A percentile compares a stretch with the other conserved stretches of the same genome.
Conservation (phyloP, 2,888 invertebrate genomes). For the Scaptomyza reducta region DNA sequence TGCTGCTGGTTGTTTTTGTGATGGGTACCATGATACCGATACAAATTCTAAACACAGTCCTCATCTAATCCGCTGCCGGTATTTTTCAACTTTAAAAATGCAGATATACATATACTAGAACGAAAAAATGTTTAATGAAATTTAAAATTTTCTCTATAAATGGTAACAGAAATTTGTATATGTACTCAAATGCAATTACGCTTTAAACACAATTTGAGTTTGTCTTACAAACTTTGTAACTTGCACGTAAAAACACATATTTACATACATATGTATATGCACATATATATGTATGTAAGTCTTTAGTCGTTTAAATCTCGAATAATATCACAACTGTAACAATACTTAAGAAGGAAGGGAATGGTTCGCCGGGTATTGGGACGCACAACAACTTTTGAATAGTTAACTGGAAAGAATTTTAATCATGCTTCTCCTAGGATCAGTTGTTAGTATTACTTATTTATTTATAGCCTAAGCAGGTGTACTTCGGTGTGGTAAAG, state of each 20-base stretch:
- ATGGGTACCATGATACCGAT: slow-evolving; percentile 42
- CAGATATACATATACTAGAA: not conserved
- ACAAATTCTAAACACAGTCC: slow-evolving; percentile 35
- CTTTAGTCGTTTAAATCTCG: slow-evolving; percentile 52
- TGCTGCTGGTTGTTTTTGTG: slow-evolving; percentile 44
- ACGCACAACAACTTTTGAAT: not conserved
- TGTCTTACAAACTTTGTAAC: not conserved
- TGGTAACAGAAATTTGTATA: slow-evolving; percentile 4
- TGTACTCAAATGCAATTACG: slow-evolving; percentile 21
- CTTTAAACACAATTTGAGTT: not conserved
- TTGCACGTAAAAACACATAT: not conserved
- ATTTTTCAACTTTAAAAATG: slow-evolving; percentile 42
- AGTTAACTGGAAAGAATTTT: not conserved
- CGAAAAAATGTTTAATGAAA: not conserved
- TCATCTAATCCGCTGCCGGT: slow-evolving; percentile 54
- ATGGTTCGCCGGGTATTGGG: not conserved
- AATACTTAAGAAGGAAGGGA: slow-evolving; percentile 12
- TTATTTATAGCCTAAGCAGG: not conserved
- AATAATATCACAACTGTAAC: slow-evolving; percentile 42
- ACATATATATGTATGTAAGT: not conserved
- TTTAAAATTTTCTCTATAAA: not conserved
- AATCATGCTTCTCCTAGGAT: not conserved
- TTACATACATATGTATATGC: slow-evolving; percentile 1
- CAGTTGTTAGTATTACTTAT: not conserved
- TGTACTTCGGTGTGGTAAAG: not conserved